Evolutionary conservation across 2,888 invertebrate genomes (phyloP), one percentile per base, ranked within the genome.

Genomic region (Andrena minutula): DNA sequence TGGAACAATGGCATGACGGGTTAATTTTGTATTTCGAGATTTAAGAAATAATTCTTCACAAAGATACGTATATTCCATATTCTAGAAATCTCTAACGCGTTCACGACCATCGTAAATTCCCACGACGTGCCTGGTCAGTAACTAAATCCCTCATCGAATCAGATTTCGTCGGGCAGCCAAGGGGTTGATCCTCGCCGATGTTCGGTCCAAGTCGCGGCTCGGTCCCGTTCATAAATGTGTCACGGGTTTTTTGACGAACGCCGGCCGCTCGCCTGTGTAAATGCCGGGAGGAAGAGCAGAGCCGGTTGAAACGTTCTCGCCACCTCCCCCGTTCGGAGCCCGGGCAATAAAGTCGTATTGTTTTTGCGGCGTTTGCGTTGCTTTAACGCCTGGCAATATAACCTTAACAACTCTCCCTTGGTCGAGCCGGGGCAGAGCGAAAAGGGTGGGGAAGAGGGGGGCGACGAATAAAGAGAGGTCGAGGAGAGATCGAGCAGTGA

Each of bases 331-430:
- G 65, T 73, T 61, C 66, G 53, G 41, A 26, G 49, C 73, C 77
- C 69, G 84, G 83, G 90, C 90, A 91, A 93, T 93, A 93, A 93
- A 93, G 89, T 84, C 86, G 86, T 89, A 92, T 92, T 92, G 92
- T 93, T 93, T 92, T 92, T 91, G 91, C 87, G 90, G 89, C 90
- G 89, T 88, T 90, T 83, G 88, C 85, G 84, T 88, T 88, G 89
- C 87, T 93, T 91, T 92, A 91, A 92, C 90, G 86, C 89, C 88
- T 87, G 89, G 92, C 91, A 92, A 90, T 93, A 93, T 93, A 93
- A 93, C 89, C 91, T 93, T 93, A 92, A 93, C 91, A 91, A 88
- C 92, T 90, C 85, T 81, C 49, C 75, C 68, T 51, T 35, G 53
- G 64, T 26, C 60, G 74, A 63, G 68, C 63, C 68, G 28, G 30